Evolutionary conservation across 1,140 invertebrate genomes (phyloP), one percentile per base, ranked within the genome.

Genomic region (Sitobion miscanthi): DNA sequence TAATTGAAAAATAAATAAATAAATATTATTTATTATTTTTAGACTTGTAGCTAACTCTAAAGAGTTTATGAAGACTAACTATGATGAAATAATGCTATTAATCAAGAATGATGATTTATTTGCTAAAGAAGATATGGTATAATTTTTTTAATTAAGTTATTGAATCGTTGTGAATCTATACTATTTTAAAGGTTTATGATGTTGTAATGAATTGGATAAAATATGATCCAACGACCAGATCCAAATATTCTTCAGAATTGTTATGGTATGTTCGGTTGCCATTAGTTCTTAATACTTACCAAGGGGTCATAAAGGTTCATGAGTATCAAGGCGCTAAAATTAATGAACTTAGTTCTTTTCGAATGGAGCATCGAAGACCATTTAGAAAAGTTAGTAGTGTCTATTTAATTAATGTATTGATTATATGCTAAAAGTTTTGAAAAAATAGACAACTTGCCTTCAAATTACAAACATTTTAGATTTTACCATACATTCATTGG

Each of bases 141-240:
- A n/a, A 17, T 90, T 47, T 62, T 69, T 7, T 45, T 90, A 69
- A n/a, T 45, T 69, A 57, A 1, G 14, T 38, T 89, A 89, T 77
- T 77, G 4, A n/a, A 17, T 77, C 30, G 42, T 86, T 49, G 25
- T 30, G 25, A 90, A 57, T 90, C 3, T 9, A 45, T 57, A 25
- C 42, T 69, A 45, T 90, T 38, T 45, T 90, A 47, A 30, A 90
- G 89, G 25, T 90, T 30, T 90, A 90, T 90, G 89, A 90, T 47
- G 89, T 90, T 42, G 89, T 90, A 69, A 90, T 90, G 89, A 90
- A 90, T n/a, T 90, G 89, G 89, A 62, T 90, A 69, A 90, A 90
- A 69, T 42, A 90, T 90, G 89, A 90, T 90, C 42, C 89, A n/a
- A 1, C 3, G 45, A 45, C 38, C 8, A 90, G 89, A 69, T 45